Conservation (phyloP, 2,888 invertebrate species). For the Clunio marinus region DNA sequence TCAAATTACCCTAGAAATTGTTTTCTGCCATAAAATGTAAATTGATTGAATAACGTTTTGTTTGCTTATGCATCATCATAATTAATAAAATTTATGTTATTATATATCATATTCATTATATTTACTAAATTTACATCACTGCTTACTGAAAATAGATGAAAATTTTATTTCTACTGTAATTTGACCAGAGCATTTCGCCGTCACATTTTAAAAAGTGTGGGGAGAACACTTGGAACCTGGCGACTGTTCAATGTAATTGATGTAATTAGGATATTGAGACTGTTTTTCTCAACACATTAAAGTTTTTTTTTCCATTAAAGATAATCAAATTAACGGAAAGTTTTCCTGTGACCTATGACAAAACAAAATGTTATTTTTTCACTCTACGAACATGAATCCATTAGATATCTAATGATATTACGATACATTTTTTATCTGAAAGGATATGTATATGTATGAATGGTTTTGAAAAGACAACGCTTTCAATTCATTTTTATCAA, state of each 20-base stretch:
- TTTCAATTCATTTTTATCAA: no score
- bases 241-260: no score
- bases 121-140: constrained; percentile 36
- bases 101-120: background rate
- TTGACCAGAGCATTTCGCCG: constrained; percentile 4
- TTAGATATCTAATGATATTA: no score
- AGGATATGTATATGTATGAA: no score
- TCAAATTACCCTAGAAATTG: constrained; percentile 9
- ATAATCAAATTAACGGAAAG: no score
- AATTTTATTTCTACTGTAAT: background rate
- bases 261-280: background rate
- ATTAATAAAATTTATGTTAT: constrained; percentile 11
- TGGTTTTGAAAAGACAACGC: no score
- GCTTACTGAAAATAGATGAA: constrained; percentile 17
- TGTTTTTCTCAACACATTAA: background rate
- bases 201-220: background rate
- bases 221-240: background rate
- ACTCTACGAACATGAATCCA: no score
- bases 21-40: background rate
- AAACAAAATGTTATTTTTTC: no score
- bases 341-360: no score
- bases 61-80: constrained; percentile 9
- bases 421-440: no score
- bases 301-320: background rate
- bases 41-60: constrained; percentile 24